These are phyloP conservation scores for Andrena haemorrhoa DNA, from an alignment of 2,888 invertebrate species.

Conservation along the genomic window DNA sequence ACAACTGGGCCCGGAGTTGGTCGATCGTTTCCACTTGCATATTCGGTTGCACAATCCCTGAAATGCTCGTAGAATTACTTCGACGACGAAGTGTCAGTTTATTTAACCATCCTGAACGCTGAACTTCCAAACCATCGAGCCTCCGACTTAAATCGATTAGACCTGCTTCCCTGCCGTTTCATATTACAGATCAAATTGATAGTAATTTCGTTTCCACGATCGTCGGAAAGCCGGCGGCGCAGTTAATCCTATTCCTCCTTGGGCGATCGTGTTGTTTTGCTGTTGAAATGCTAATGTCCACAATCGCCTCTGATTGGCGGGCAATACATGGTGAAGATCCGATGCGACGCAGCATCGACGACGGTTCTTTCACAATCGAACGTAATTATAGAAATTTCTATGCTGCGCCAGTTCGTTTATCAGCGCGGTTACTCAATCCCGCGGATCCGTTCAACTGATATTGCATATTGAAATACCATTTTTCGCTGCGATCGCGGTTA, in stretches of 20 bases:
- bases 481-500: neutral
- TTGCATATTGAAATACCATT: neutral
- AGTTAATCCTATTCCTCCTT: neutral
- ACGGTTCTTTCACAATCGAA: conserved; percentile 2
- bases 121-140: no score
- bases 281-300: neutral
- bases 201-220: neutral
- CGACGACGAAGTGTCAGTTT: no score
- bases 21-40: neutral
- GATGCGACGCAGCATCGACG: conserved; percentile 6
- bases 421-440: conserved; percentile 1
- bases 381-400: conserved; percentile 32
- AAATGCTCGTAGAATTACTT: no score
- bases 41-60: no score
- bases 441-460: neutral
- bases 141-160: no score
- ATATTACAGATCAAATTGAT: no score
- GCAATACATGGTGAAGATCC: conserved; percentile 1
- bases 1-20: neutral
- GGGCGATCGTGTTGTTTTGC: neutral
- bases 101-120: no score
- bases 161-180: no score
- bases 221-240: neutral
- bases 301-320: conserved; percentile 18
- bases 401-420: conserved; percentile 2